phyloP scores from a whole-genome alignment of 1,140 invertebrate species.

The Pogonomyrmex barbatus region DNA sequence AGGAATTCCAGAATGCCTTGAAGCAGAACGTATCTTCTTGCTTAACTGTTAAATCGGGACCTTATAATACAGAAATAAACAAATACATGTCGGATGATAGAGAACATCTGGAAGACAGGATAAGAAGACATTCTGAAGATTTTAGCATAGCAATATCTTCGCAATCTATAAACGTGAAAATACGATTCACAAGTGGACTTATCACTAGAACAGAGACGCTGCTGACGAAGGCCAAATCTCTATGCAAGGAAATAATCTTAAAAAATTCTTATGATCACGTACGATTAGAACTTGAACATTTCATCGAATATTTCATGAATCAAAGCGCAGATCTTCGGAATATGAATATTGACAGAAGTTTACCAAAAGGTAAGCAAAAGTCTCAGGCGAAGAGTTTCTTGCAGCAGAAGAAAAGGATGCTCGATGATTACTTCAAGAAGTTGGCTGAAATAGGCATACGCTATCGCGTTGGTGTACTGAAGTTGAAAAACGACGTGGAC shows the following conservation, averaged over 20 bases:
- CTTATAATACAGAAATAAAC: constrained; percentile 41
- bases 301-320: constrained; percentile 89
- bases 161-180: not conserved
- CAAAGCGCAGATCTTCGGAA: constrained; percentile 88
- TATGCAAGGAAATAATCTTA: constrained; percentile 88
- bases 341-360: constrained; percentile 88
- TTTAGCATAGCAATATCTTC: constrained; percentile 68
- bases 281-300: constrained; percentile 88
- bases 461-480: constrained; percentile 90
- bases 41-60: constrained; percentile 75
- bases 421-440: constrained; percentile 94
- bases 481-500: constrained; percentile 78
- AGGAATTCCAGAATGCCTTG: constrained; percentile 90
- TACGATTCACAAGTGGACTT: constrained; percentile 30
- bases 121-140: constrained; percentile 68
- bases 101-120: constrained; percentile 34
- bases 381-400: constrained; percentile 93
- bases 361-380: constrained; percentile 91
- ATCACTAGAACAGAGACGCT: constrained; percentile 80
- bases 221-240: constrained; percentile 87
- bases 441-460: constrained; percentile 92
- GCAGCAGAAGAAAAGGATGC: constrained; percentile 92
- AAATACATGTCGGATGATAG: constrained; percentile 74
- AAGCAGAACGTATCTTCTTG: constrained; percentile 81
- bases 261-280: constrained; percentile 87